These are phyloP conservation scores for Xenopus tropicalis DNA, from an alignment of 2,113 vertebrate species.

Conservation along the genomic window UCB_Xtro_10.0 CM004452.2:15602501-15603000, in stretches of 20 bases:
- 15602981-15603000: too few relatives aligned
- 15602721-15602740: conserved; percentile 17
- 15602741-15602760: conserved; percentile 19
- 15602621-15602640: too few relatives aligned
- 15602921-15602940: background rate
- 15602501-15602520: too few relatives aligned
- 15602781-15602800: conserved; percentile 35
- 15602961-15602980: too few relatives aligned
- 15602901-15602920: background rate
- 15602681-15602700: conserved; percentile 33
- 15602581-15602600: too few relatives aligned
- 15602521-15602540: too few relatives aligned
- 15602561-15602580: too few relatives aligned
- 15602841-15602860: conserved; percentile 34
- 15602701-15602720: conserved; percentile 35
- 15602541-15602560: too few relatives aligned
- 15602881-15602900: background rate
- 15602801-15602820: conserved; percentile 30
- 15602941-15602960: background rate
- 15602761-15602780: conserved; percentile 39
- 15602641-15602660: too few relatives aligned
- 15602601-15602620: too few relatives aligned
- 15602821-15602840: conserved; percentile 31
- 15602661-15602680: background rate
- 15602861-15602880: background rate